Evolutionary conservation across 2,888 invertebrate species (phyloP).

Genomic region (Drosophila subsilvestris): DNA sequence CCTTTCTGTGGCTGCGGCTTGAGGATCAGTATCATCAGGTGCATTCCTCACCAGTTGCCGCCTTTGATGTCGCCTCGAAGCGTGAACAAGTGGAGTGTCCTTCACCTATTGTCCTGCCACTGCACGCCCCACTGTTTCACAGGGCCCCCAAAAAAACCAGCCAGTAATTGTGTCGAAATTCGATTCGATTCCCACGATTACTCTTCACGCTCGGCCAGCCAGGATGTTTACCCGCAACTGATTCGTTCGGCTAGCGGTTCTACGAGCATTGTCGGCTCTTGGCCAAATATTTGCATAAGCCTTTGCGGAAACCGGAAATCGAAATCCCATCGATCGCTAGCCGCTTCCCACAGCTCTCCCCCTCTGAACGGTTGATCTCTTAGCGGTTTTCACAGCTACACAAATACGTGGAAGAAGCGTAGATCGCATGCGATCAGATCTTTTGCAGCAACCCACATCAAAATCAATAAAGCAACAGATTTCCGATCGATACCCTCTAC

Average conservation of each 20-base stretch:
- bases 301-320: conserved; percentile 68
- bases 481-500: conserved; percentile 43
- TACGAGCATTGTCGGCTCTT: conserved; percentile 9
- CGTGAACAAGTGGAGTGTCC: conserved; percentile 42
- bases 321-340: conserved; percentile 30
- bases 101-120: conserved; percentile 35
- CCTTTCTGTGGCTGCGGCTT: conserved; percentile 67
- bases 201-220: conserved; percentile 22
- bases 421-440: conserved; percentile 5
- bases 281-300: conserved; percentile 72
- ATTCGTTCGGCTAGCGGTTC: background rate
- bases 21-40: conserved; percentile 44
- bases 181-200: conserved; percentile 35
- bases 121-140: conserved; percentile 47
- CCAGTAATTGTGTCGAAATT: background rate
- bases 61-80: conserved; percentile 40
- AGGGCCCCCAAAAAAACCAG: conserved; percentile 35
- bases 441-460: conserved; percentile 57
- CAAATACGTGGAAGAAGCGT: conserved; percentile 31
- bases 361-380: background rate
- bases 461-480: conserved; percentile 62
- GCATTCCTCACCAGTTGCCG: conserved; percentile 14
- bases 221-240: conserved; percentile 22
- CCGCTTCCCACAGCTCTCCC: conserved; percentile 43
- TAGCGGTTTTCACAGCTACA: conserved; percentile 62